Conservation (phyloP, 2,888 invertebrate genomes). For the Scotopteryx bipunctaria region DNA sequence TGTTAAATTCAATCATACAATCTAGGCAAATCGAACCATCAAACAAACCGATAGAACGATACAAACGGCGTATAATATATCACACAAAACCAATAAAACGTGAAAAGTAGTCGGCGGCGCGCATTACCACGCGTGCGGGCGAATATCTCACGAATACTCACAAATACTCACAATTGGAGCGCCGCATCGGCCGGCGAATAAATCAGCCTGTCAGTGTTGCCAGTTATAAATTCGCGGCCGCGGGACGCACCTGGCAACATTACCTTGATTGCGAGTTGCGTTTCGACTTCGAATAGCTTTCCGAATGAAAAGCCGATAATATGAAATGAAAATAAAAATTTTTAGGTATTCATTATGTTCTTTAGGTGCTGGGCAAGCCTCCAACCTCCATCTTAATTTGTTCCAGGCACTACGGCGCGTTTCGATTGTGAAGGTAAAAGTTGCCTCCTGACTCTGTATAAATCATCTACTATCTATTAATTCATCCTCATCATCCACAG, state of each 20-base stretch:
- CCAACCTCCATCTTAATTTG: too few relatives aligned
- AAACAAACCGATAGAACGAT: constrained; percentile 28
- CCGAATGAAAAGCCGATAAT: not conserved
- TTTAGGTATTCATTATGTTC: too few relatives aligned
- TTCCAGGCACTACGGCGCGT: too few relatives aligned
- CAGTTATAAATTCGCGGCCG: constrained; percentile 74
- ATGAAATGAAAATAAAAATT: too few relatives aligned
- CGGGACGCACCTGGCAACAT: constrained; percentile 75
- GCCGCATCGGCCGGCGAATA: constrained; percentile 55
- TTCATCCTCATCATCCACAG: too few relatives aligned
- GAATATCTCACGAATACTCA: constrained; percentile 63
- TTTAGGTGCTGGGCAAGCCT: too few relatives aligned
- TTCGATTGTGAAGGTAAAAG: too few relatives aligned
- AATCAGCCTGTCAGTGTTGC: constrained; percentile 78
- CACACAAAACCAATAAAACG: constrained; percentile 65
- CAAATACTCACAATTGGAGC: constrained; percentile 55
- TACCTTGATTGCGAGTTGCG: constrained; percentile 70
- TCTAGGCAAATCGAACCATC: not conserved
- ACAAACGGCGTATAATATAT: constrained; percentile 46
- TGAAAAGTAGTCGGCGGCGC: constrained; percentile 64
- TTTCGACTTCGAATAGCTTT: constrained; percentile 9
- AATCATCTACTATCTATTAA: too few relatives aligned
- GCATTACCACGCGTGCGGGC: constrained; percentile 60
- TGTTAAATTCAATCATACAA: not conserved
- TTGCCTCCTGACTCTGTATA: too few relatives aligned